Base-by-base conservation (phyloP, 2,113 vertebrate genomes). In the Acrocephalus kingi region DNA sequence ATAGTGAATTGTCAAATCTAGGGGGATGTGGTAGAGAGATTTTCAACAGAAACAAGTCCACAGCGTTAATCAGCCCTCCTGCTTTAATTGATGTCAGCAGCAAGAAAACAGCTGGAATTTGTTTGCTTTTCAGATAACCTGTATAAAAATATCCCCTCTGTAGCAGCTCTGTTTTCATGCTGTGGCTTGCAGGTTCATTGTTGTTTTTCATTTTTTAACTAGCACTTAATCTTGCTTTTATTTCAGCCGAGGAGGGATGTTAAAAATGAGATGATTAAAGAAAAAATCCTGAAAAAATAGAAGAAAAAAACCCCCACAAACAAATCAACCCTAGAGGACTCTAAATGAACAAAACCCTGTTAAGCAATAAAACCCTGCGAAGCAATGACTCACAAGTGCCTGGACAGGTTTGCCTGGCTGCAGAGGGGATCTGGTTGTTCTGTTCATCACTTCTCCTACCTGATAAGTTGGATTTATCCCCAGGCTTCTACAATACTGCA, bases 81-180 rank as follows among this genome's bases (percentile, higher is more conserved):
- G 46, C 78, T 91, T 82, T 81, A 72, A 45, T 68, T 91, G 58
- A 75, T 31, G 39, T 41, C 81, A 89, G 69, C 84, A 73, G 92
- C 24, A 83, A 79, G 84, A 43, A 84, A 93, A 56, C 69, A 83
- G 82, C 90, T 79, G 82, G 62, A 76, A 49, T 71, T 83, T 87
- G 93, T 87, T 95, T 94, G 85, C 71, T 87, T 90, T 96, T 76
- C 75, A 58, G 59, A 85, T 76, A 69, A 90, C 49, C 58, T 46
- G 58, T 41, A 63, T 66, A 76, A 87, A 94, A 85, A 93, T 27
- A 90, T 15, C n/a, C n/a, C 82, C 79, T 31, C 54, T 68, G 24
- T 9, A 71, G 39, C 52, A 59, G 90, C 61, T 88, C 78, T 45
- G 54, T 66, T 89, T 62, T 71, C 54, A 69, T 1, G 18, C 69